phyloP scores from a whole-genome alignment of 2,797 vertebrate genomes.

The Myotis pilosus region DNA sequence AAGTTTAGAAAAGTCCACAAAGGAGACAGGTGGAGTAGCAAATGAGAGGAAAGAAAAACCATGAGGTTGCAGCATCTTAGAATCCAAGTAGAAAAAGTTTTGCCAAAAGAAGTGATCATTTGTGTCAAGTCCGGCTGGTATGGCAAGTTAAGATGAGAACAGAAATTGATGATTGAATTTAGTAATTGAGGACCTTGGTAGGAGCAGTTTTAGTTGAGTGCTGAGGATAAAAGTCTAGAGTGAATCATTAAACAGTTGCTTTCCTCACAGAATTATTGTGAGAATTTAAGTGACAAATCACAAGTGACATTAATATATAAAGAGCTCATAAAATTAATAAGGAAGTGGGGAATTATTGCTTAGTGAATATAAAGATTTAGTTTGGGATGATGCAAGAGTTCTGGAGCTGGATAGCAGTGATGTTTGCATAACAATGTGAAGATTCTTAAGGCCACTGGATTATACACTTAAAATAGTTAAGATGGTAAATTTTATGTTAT shows the following conservation, averaged over 20 bases:
- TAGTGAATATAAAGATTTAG: slow-evolving; percentile 33
- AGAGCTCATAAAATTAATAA: slow-evolving; percentile 54
- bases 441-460: neutral
- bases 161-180: slow-evolving; percentile 7
- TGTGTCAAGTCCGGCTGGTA: slow-evolving; percentile 57
- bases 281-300: slow-evolving; percentile 33
- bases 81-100: neutral
- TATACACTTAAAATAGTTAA: neutral
- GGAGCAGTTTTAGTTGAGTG: neutral
- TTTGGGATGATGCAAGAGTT: neutral
- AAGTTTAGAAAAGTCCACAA: neutral
- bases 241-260: slow-evolving; percentile 39
- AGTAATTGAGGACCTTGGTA: neutral
- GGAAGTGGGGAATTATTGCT: slow-evolving; percentile 48
- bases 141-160: slow-evolving; percentile 22
- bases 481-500: neutral
- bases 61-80: neutral
- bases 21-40: neutral
- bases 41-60: neutral
- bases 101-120: neutral
- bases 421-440: neutral
- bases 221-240: neutral
- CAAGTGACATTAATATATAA: slow-evolving; percentile 45
- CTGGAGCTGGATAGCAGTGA: neutral
- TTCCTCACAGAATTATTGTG: neutral